These are phyloP conservation scores for Zoanthus sociatus DNA, from an alignment of 92 coral and sea anemone species.

Conservation along the genomic window DNA sequence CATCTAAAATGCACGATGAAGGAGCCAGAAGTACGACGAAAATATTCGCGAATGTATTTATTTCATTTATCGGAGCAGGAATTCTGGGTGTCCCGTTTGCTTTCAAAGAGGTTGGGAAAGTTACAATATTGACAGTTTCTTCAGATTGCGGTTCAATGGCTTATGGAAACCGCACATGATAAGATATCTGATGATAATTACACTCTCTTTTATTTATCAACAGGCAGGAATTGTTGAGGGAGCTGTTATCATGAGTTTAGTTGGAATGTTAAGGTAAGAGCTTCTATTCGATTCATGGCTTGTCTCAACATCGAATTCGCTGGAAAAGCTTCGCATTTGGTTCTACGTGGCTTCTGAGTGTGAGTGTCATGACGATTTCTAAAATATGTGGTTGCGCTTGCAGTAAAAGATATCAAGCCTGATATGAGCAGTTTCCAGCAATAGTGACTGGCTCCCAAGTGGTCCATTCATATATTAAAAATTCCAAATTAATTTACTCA, in stretches of 20 bases:
- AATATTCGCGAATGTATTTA: conserved; percentile 96
- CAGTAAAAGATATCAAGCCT: neutral
- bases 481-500: no score
- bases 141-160: neutral
- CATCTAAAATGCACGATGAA: conserved; percentile 68
- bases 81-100: conserved; percentile 98
- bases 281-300: neutral
- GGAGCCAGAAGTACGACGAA: conserved; percentile 95
- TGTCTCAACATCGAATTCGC: conserved; percentile 7
- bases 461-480: no score
- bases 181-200: neutral
- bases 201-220: neutral
- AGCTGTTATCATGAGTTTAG: conserved; percentile 80
- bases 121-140: neutral
- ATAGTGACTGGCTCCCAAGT: neutral
- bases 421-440: neutral
- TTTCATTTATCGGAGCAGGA: conserved; percentile 99
- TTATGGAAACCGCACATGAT: conserved; percentile 8
- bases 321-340: neutral
- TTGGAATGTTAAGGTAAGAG: conserved; percentile 90
- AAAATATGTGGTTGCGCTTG: neutral
- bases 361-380: conserved; percentile 29
- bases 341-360: conserved; percentile 9
- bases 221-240: conserved; percentile 97
- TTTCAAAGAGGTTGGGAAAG: conserved; percentile 84